Base-by-base conservation (phyloP, 2,888 invertebrate species). In the Eurois occulta region DNA sequence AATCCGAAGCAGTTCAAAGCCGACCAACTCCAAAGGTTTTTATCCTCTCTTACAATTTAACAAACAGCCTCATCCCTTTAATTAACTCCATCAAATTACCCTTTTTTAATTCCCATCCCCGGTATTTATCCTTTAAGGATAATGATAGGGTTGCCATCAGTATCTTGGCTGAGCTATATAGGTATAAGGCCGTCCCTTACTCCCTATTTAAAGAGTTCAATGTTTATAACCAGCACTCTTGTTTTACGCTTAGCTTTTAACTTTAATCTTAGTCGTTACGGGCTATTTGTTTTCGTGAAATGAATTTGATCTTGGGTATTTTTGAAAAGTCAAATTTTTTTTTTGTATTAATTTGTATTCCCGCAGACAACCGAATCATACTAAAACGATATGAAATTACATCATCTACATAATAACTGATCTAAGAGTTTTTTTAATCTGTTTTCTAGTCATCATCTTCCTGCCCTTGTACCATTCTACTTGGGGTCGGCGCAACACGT, bases 191-290 rank as follows among this genome's bases (percentile, higher is more conserved):
- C 78, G 86, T 91, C 91, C 89, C 88, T 84, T 72, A 86, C 68
- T 84, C 80, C 78, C 86, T 82, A 88, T 90, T 81, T 79, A 85
- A 90, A 86, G 89, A 90, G 90, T 90, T 90, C 84, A 72, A 85
- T 86, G 88, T 89, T 90, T 90, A 88, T 86, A 85, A 74, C 67
- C 60, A 75, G 72, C 77, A 77, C 75, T 83, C 86, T 87, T 86
- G 87, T 87, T 87, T 86, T 78, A 80, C 75, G 82, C 65, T 73
- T 69, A 80, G 67, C 82, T 78, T 86, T 87, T 77, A 78, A 81
- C 70, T 83, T 86, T 82, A 86, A 82, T 87, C 85, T 80, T 38
- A 58, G 46, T 70, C 68, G 75, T 71, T 78, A 78, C 38, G 62
- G 73, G 28, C 62, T 68, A 72, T 82, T 87, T 80, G 74, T 80